A percentile compares a stretch with the other conserved stretches of the same genome.
These are phyloP conservation scores for Mallotus villosus DNA, from an alignment of 2,797 vertebrate genomes.

Conservation along the genomic window DNA sequence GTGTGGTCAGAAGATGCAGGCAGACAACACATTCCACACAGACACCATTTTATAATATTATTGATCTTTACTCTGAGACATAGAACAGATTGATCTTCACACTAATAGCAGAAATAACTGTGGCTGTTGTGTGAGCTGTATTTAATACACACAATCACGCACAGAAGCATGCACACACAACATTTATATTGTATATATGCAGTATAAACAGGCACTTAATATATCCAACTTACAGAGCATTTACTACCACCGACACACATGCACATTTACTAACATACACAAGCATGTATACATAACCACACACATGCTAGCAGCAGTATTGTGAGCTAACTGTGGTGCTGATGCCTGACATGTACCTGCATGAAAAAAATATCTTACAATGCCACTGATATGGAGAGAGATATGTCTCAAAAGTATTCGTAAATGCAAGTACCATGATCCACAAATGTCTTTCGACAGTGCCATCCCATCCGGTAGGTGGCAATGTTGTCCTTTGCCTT, in stretches of 20 bases:
- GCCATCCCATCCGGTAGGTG: too few relatives aligned
- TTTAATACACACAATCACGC: neutral
- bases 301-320: neutral
- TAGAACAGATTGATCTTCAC: constrained; percentile 63
- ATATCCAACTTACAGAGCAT: too few relatives aligned
- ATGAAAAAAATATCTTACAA: neutral
- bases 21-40: constrained; percentile 44
- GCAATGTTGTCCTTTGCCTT: too few relatives aligned
- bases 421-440: too few relatives aligned
- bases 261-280: neutral
- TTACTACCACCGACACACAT: neutral
- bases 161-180: constrained; percentile 4
- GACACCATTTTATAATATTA: constrained; percentile 71
- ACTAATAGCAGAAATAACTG: constrained; percentile 42
- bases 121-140: constrained; percentile 2
- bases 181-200: too few relatives aligned
- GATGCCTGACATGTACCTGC: constrained; percentile 26
- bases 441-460: too few relatives aligned
- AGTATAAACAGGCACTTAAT: too few relatives aligned
- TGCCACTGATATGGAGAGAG: too few relatives aligned
- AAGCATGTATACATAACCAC: neutral
- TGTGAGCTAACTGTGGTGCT: constrained; percentile 9
- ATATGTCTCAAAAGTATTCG: too few relatives aligned
- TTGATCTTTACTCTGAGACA: constrained; percentile 61
- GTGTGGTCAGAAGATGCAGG: constrained; percentile 44